Percentiles rank a stretch among this genome's conserved stretches.
Conservation (phyloP, 2,113 vertebrate genomes). For the Stercorarius parasiticus region DNA sequence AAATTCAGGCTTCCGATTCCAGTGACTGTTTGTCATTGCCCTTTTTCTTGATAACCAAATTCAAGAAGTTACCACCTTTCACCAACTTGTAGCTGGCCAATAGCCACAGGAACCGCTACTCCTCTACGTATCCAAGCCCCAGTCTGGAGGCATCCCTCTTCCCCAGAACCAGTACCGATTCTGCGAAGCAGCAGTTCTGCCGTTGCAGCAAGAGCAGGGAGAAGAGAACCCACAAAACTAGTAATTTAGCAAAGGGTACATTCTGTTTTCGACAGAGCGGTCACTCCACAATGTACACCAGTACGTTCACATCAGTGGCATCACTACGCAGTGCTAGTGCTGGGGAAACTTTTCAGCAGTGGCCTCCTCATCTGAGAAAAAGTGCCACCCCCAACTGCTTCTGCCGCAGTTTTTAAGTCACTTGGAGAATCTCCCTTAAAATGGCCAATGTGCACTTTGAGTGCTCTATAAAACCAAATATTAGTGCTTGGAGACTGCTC, state of each 20-base stretch:
- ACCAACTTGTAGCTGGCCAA: not conserved
- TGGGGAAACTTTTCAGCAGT: not conserved
- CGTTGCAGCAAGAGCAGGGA: not conserved
- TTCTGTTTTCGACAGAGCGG: not conserved
- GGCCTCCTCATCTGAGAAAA: not conserved
- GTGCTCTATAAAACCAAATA: not conserved
- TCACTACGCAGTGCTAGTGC: not conserved
- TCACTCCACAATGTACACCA: not conserved
- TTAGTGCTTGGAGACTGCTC: not conserved
- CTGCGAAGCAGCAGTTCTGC: not conserved
- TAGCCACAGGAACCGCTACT: not conserved
- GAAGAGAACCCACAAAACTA: not conserved
- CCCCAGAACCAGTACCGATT: not conserved
- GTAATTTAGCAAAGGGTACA: not conserved
- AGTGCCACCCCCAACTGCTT: not conserved
- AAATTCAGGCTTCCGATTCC: not conserved
- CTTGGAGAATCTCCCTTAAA: not conserved
- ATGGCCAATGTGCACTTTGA: not conserved
- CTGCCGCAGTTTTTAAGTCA: not conserved
- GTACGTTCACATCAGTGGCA: not conserved
- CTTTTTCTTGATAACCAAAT: not conserved
- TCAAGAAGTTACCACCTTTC: not conserved
- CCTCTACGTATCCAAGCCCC: not conserved
- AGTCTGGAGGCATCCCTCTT: not conserved
- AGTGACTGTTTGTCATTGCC: not conserved